phyloP scores from a whole-genome alignment of 2,797 vertebrate species.

The Anisognathus igniventris region DNA sequence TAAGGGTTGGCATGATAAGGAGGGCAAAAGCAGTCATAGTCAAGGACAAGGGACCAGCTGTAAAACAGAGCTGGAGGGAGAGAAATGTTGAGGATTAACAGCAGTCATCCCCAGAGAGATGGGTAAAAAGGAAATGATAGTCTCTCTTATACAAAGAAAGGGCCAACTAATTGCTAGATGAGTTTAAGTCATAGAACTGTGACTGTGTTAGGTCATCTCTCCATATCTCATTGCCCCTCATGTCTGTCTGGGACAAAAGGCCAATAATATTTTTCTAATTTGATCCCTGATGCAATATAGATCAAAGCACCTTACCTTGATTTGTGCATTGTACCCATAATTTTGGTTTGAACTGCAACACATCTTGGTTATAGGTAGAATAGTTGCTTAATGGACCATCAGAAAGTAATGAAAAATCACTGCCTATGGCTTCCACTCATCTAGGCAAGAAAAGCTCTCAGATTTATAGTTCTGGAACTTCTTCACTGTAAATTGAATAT shows the following conservation, averaged over 20 bases:
- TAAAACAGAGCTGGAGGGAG: not conserved
- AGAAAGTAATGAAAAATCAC: conserved; percentile 40
- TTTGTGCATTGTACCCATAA: not conserved
- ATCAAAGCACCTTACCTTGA: not conserved
- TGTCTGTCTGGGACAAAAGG: not conserved
- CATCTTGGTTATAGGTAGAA: conserved; percentile 11
- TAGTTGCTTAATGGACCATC: conserved; percentile 11
- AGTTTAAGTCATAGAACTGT: not conserved
- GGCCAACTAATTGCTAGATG: not conserved
- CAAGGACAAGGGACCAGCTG: not conserved
- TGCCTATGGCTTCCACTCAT: not conserved
- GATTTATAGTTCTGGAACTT: conserved; percentile 10
- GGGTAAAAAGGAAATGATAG: not conserved
- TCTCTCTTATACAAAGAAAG: not conserved
- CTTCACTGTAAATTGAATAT: not conserved
- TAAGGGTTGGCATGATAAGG: not conserved
- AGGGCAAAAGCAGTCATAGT: not conserved
- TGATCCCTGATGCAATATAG: not conserved
- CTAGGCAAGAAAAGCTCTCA: not conserved
- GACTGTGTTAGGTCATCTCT: not conserved
- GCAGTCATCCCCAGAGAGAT: not conserved
- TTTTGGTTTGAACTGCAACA: not conserved
- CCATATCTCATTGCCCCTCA: not conserved
- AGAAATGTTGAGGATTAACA: not conserved
- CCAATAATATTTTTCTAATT: not conserved